Evolutionary conservation across 2,113 vertebrate genomes (phyloP), one percentile per base, ranked within the genome.

Genomic region (Cathartes aura): DNA sequence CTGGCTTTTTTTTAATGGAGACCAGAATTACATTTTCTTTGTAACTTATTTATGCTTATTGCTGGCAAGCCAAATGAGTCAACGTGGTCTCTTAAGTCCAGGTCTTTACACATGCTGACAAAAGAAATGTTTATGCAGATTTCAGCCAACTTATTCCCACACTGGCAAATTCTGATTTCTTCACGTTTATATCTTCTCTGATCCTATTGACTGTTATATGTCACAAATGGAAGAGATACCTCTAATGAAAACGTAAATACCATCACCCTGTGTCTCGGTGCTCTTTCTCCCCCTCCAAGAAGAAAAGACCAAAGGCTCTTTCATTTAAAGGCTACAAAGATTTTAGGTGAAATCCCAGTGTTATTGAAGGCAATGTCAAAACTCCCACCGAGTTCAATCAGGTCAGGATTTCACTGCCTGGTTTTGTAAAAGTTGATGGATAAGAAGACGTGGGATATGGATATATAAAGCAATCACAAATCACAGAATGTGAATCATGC

Each of bases 351-450:
- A 95, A 94, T 53, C n/a, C 42, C 23, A 21, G 9, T 38, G 9
- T 40, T 91, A 71, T 38, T 82, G 72, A 87, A 89, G 42, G 21
- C 16, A 86, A 12, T 48, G 59, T 83, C 63, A 90, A 81, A 96
- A 87, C 50, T 84, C 83, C 83, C 26, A 84, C 68, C 2, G 29
- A 87, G 87, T 89, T 82, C 86, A 92, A 19, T 74, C 59, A 87
- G 72, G 62, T 83, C 83, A 95, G 83, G 80, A 84, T 93, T 92
- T 92, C 75, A 63, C 23, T 67, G 63, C 43, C 68, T 84, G 29
- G 13, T 74, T 91, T 96, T 94, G 34, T 70, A 67, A 89, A 89
- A 92, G 76, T 1, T 52, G 89, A 87, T 91, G 93, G 94, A 79
- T 95, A 95, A 94, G 72, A 96, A 59, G 21, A 81, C 0, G 8